Conservation (phyloP, 35 echinoderm and acorn worm species). For the Amphiura filiformis region DNA sequence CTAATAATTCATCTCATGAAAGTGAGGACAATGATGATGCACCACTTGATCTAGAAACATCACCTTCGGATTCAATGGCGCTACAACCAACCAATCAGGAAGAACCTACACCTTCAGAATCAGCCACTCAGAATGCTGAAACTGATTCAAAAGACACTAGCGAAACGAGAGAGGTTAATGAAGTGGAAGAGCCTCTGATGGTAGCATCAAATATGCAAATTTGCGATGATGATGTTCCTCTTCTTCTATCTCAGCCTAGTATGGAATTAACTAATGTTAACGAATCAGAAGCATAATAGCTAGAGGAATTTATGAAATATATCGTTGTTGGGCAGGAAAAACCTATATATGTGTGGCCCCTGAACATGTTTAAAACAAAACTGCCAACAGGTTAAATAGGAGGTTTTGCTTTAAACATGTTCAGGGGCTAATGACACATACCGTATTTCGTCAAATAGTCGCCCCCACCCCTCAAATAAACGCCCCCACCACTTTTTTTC, state of each 20-base stretch:
- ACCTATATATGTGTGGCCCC: too few species aligned
- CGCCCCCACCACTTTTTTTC: too few species aligned
- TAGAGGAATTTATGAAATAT: too few species aligned
- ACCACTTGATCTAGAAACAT: neutral
- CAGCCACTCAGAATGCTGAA: neutral
- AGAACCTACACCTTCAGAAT: neutral
- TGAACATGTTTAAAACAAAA: too few species aligned
- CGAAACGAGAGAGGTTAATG: too few species aligned
- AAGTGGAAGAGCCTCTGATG: neutral
- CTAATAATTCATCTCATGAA: neutral
- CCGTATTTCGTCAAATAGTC: too few species aligned
- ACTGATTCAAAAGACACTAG: neutral
- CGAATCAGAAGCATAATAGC: neutral
- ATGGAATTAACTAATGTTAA: neutral
- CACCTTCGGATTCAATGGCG: neutral
- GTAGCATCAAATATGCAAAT: neutral
- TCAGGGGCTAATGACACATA: too few species aligned
- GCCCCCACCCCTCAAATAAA: too few species aligned
- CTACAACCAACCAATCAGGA: neutral
- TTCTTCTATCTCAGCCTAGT: neutral
- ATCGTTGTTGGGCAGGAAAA: too few species aligned
- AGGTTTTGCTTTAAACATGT: too few species aligned
- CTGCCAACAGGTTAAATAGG: too few species aligned
- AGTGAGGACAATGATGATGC: neutral
- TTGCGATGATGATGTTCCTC: neutral